Evolutionary conservation across 1,140 invertebrate genomes (phyloP), one percentile per base, ranked within the genome.

Genomic region (Drosophila gunungcola): DNA sequence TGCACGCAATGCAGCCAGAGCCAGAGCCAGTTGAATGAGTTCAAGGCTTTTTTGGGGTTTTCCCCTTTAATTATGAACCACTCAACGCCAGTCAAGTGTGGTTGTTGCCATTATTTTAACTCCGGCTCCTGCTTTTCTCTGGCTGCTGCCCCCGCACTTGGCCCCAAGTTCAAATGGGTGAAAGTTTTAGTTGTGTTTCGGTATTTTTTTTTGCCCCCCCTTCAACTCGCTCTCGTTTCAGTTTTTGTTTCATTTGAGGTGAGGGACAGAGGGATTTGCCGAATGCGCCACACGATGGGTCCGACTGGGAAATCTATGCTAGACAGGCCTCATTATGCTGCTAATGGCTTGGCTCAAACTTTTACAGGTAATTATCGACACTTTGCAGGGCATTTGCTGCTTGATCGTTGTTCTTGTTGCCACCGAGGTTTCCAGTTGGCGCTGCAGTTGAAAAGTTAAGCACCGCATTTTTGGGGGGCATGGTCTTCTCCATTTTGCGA

Each of bases 311-410:
- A 83, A 79, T 84, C 80, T 80, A 76, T 67, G 55, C 73, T 80
- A 85, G 82, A 78, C 83, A 75, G 63, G 69, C 69, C 76, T 70
- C 83, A 89, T 89, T 89, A 89, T 88, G 80, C 84, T 89, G 76
- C 72, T 84, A 83, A 88, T 88, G 84, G 80, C 69, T 89, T 81
- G 88, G 76, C 65, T 79, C 57, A 88, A 88, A 88, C 62, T 89
- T 88, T 88, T 79, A 67, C 57, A 79, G 83, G 79, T 89, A 88
- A 88, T 88, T 88, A 88, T 88, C 84, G 83, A 88, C 80, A 88
- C 78, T 81, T 78, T 79, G 76, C 61, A 49, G 60, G 57, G 70
- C 69, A 52, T 58, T 52, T 65, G 45, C 57, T 48, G 29, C 54
- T 52, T 48, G 49, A 41, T 53, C 29, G 45, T 54, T 63, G 38